Conservation (phyloP, 2,888 invertebrate genomes). For the Drosophila formosana region DNA sequence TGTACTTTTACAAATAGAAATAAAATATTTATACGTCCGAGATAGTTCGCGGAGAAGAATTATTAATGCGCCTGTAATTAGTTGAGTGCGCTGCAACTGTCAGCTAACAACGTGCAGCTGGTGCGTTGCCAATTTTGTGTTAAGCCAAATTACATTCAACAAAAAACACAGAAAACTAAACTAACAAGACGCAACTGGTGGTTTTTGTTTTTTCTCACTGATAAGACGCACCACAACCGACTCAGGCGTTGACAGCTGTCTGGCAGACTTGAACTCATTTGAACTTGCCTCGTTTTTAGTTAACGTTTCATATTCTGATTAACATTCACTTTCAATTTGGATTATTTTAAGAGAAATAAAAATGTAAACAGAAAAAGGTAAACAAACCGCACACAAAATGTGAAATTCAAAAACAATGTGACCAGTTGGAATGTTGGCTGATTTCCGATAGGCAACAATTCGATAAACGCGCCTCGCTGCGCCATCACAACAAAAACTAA, state of each 20-base stretch:
- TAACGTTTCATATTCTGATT: conserved; percentile 6
- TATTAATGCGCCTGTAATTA: conserved; percentile 65
- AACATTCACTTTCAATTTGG: conserved; percentile 10
- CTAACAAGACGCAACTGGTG: conserved; percentile 52
- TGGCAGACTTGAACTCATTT: neutral
- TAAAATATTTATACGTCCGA: conserved; percentile 19
- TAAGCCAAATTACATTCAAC: conserved; percentile 11
- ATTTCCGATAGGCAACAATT: conserved; percentile 17
- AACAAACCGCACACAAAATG: conserved; percentile 39
- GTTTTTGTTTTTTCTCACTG: conserved; percentile 27
- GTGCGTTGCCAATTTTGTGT: conserved; percentile 61
- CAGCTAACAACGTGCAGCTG: conserved; percentile 52
- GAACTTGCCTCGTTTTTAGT: conserved; percentile 18
- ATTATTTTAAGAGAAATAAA: neutral
- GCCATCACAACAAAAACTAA: conserved; percentile 11
- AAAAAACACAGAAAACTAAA: neutral
- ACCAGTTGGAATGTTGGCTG: conserved; percentile 33
- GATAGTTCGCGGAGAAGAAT: conserved; percentile 40
- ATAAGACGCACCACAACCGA: neutral
- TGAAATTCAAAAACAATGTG: conserved; percentile 37
- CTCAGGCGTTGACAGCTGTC: neutral
- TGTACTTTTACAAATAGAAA: conserved; percentile 1
- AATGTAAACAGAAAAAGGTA: conserved; percentile 27
- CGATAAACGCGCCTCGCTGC: conserved; percentile 19
- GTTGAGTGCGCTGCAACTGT: conserved; percentile 52